Evolutionary conservation across 2,113 vertebrate genomes (phyloP), one percentile per base, ranked within the genome.

Genomic region (Oreochromis tanganicae): DNA sequence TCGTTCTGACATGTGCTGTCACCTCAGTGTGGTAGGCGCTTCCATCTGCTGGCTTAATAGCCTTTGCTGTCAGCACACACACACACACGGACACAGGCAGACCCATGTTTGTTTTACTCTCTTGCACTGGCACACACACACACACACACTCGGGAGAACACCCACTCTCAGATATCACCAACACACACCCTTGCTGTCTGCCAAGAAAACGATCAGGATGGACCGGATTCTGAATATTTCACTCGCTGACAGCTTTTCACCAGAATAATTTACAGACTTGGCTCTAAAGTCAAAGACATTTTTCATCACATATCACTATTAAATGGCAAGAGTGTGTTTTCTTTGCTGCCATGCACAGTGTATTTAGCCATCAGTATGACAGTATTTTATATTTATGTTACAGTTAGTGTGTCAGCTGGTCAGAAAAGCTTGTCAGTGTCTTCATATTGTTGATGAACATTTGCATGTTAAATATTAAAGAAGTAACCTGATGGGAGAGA

Each of bases 1-100:
- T 87, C 80, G 81, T 90, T 88, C 91, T 94, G 95, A 96, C 94
- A 94, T 93, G 91, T 93, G 91, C 96, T 97, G 96, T 96, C 97
- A 97, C 92, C 95, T 96, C 87, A 68, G 82, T 81, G 84, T 91
- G 92, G 87, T 88, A 95, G 90, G 96, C 91, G 81, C 92, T 90
- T 93, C 95, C 95, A 94, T 93, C 92, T 95, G 94, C 91, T 89
- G n/a, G 73, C 87, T 52, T 87, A 87, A 93, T 91, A 91, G 82
- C 93, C 83, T 79, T 89, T 84, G 85, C 91, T 96, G 92, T 93
- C 92, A 93, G 82, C 50, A 85, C 87, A 88, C 66, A 86, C 66
- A 86, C 87, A 71, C 81, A 36, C 71, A 80, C 13, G 59, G 32
- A 46, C 50, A 36, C 63, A 68, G 17, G 36, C 68, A 38, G 41